phyloP scores from a whole-genome alignment of 2,797 vertebrate species.

The Pseudocheirus occidentalis region DNA sequence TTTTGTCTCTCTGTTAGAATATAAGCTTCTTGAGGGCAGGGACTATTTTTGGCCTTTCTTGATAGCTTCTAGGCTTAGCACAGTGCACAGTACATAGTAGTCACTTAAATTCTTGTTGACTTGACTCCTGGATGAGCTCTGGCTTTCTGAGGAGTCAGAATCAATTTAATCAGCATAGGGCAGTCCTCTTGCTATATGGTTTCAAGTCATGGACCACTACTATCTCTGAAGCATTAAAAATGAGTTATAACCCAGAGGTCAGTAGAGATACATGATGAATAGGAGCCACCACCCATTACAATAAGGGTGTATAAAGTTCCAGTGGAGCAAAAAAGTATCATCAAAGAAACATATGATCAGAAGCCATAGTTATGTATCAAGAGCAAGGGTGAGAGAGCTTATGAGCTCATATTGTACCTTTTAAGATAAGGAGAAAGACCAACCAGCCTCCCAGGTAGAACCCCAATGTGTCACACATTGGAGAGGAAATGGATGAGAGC shows the following conservation, averaged over 20 bases:
- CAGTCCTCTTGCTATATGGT: neutral
- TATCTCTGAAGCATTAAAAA: neutral
- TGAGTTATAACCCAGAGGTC: neutral
- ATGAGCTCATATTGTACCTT: neutral
- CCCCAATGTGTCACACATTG: neutral
- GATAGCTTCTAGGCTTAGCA: neutral
- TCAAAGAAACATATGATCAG: neutral
- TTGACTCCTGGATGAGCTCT: neutral
- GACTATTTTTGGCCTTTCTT: neutral
- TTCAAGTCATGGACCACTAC: neutral
- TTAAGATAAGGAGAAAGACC: neutral
- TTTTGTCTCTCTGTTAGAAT: neutral
- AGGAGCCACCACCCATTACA: neutral
- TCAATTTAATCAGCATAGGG: neutral
- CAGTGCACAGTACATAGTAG: neutral
- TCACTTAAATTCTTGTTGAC: neutral
- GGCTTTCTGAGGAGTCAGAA: neutral
- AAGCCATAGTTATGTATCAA: neutral
- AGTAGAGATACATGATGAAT: neutral
- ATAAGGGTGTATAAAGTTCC: neutral
- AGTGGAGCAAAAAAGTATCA: neutral
- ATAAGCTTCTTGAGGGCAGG: neutral
- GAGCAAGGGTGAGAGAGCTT: neutral
- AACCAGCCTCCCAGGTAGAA: neutral
- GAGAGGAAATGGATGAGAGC: neutral